Conservation (phyloP, 2,797 vertebrate genomes). For the Gallirallus australis region DNA sequence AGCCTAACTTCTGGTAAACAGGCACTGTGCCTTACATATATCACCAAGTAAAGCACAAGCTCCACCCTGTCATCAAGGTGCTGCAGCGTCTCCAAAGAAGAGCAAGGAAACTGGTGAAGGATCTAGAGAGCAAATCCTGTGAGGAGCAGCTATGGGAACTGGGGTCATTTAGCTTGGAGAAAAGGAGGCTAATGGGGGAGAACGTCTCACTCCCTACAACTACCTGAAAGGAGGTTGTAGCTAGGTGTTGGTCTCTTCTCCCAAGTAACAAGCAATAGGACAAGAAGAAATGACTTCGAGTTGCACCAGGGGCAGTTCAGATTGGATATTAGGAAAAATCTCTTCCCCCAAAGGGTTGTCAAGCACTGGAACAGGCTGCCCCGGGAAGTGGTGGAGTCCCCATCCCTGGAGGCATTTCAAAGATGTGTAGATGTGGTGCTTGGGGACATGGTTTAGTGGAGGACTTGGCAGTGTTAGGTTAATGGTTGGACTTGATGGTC, state of each 20-base stretch:
- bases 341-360: not conserved
- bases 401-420: not conserved
- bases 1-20: not conserved
- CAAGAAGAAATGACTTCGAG: not conserved
- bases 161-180: not conserved
- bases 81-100: not conserved
- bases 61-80: not conserved
- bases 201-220: not conserved
- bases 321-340: not conserved
- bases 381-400: not conserved
- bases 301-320: not conserved
- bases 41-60: not conserved
- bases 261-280: not conserved
- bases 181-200: not conserved
- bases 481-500: not conserved
- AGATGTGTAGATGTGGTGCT: fast-evolving
- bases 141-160: not conserved
- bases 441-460: not conserved
- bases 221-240: not conserved
- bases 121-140: not conserved
- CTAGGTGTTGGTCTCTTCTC: fast-evolving
- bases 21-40: not conserved
- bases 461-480: not conserved
- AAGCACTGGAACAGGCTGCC: not conserved
- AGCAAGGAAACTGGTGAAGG: not conserved